A percentile compares a stretch with the other conserved stretches of the same genome.
phyloP scores from a whole-genome alignment of 2,797 vertebrate species.

The Neostethus bicornis region DNA sequence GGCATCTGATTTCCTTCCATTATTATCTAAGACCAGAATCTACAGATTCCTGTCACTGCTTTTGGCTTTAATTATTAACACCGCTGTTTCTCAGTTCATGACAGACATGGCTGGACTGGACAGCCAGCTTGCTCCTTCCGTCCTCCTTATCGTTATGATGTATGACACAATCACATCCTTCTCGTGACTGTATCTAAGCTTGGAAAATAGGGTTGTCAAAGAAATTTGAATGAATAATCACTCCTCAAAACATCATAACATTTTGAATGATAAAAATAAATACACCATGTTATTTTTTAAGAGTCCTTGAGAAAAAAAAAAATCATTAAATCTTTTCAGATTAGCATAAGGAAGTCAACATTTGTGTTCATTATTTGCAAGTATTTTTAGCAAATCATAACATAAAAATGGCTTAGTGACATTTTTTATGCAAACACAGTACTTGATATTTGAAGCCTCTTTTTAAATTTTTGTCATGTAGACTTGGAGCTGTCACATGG shows the following conservation, averaged over 20 bases:
- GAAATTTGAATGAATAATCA: not conserved
- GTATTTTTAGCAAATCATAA: not conserved
- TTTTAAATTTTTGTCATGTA: not conserved
- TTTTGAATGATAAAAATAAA: not conserved
- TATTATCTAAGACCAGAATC: constrained; percentile 67
- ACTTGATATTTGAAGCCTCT: too few species aligned
- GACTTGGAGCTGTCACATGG: not conserved
- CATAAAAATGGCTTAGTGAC: not conserved
- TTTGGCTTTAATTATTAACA: constrained; percentile 80
- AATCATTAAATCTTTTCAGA: not conserved
- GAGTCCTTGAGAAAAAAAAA: too few species aligned
- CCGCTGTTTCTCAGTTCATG: constrained; percentile 75
- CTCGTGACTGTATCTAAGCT: constrained; percentile 30
- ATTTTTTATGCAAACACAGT: not conserved
- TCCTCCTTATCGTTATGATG: constrained; percentile 50
- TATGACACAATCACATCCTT: constrained; percentile 52
- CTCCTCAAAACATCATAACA: not conserved
- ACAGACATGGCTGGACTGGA: constrained; percentile 56
- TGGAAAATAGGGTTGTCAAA: not conserved
- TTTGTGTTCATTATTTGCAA: not conserved
- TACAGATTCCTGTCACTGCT: constrained; percentile 76
- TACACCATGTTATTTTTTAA: too few species aligned
- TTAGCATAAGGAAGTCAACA: not conserved
- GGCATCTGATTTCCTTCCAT: constrained; percentile 65
- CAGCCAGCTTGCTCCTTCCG: constrained; percentile 47